These are phyloP conservation scores for Cremastobaeus sp. DNA, from an alignment of 2,888 invertebrate genomes.

Conservation along the genomic window DNA sequence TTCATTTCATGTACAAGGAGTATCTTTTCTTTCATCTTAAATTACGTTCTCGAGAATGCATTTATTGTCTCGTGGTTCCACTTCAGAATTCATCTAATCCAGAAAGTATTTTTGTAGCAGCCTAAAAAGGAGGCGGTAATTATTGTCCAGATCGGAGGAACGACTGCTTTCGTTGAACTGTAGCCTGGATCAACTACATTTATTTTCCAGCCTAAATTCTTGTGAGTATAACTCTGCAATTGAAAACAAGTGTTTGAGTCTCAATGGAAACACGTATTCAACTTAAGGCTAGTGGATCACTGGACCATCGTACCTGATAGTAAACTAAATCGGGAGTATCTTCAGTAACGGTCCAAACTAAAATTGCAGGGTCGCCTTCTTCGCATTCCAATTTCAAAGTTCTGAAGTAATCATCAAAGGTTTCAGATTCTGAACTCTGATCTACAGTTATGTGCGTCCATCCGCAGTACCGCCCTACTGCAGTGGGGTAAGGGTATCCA, in stretches of 20 bases:
- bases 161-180: conserved; percentile 67
- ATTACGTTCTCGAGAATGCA: conserved; percentile 5
- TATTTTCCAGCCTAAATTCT: conserved; percentile 95
- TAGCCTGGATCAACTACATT: conserved; percentile 88
- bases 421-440: conserved; percentile 84
- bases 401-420: conserved; percentile 87
- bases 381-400: conserved; percentile 88
- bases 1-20: conserved; percentile 32
- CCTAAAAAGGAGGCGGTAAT: conserved; percentile 48
- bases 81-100: conserved; percentile 65
- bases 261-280: too few relatives aligned
- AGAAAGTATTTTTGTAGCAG: conserved; percentile 33
- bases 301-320: conserved; percentile 85
- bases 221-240: conserved; percentile 92
- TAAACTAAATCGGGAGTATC: conserved; percentile 91
- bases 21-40: conserved; percentile 4
- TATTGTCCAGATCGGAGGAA: conserved; percentile 59
- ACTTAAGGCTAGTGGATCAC: not conserved
- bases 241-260: not conserved
- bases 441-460: conserved; percentile 90
- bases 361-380: conserved; percentile 85
- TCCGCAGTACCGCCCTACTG: conserved; percentile 91
- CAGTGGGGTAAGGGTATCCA: conserved; percentile 89
- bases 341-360: conserved; percentile 91
- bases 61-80: conserved; percentile 36